These are phyloP conservation scores for Pluvialis apricaria DNA, from an alignment of 2,113 vertebrate genomes.

Conservation along the genomic window DNA sequence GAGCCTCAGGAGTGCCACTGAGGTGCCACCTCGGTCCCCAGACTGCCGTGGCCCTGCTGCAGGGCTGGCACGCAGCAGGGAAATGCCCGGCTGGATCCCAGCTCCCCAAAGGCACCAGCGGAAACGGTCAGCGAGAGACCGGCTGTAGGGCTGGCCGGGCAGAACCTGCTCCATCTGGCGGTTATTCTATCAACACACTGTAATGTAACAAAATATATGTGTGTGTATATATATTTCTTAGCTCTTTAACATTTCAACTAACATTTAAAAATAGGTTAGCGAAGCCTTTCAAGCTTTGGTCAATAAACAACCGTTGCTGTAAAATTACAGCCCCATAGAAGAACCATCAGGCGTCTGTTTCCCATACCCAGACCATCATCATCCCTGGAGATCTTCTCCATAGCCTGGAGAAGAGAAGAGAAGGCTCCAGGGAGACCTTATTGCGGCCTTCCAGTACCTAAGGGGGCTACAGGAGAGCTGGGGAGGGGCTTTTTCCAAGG, in stretches of 20 bases:
- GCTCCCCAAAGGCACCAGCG: neutral
- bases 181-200: neutral
- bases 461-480: too few relatives aligned
- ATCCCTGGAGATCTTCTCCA: accelerated
- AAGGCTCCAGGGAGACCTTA: too few relatives aligned
- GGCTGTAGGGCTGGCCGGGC: neutral
- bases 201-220: neutral
- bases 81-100: accelerated
- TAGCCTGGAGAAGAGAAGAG: too few relatives aligned
- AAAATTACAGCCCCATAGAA: neutral
- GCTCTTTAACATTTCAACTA: neutral
- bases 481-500: too few relatives aligned
- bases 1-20: accelerated
- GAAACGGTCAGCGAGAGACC: neutral
- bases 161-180: too few relatives aligned
- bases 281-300: neutral
- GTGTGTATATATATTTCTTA: too few relatives aligned
- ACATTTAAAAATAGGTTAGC: neutral
- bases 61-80: neutral
- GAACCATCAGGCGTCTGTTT: too few relatives aligned
- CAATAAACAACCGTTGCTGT: neutral
- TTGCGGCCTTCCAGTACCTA: too few relatives aligned
- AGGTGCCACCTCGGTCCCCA: neutral
- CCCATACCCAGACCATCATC: neutral
- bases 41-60: accelerated